Conservation (phyloP, 2,797 vertebrate species). For the Myripristis murdjan region DNA sequence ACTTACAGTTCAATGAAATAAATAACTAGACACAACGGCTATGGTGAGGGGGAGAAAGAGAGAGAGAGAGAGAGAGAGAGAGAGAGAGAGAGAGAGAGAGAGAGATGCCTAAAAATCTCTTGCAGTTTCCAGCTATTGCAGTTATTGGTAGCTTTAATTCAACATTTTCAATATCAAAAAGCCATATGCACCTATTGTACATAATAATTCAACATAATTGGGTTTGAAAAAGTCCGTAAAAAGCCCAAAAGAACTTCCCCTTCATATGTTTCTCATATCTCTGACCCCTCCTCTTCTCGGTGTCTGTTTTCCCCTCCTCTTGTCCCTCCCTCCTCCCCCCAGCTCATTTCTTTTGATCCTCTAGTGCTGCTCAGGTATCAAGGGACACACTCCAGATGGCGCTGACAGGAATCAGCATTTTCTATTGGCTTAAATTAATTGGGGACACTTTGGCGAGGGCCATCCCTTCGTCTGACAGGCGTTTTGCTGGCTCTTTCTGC, state of each 20-base stretch:
- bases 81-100: too few relatives aligned
- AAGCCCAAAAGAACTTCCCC: background rate
- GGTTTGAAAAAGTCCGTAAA: too few relatives aligned
- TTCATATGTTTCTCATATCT: background rate
- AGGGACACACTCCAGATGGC: conserved; percentile 73
- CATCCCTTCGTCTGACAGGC: conserved; percentile 66
- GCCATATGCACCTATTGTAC: too few relatives aligned
- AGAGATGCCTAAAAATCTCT: too few relatives aligned
- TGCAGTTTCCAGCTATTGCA: too few relatives aligned
- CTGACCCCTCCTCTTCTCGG: background rate
- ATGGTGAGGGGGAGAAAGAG: too few relatives aligned
- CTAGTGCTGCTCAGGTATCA: conserved; percentile 22
- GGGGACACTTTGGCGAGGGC: conserved; percentile 69
- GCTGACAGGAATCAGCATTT: conserved; percentile 72
- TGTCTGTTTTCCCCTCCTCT: background rate
- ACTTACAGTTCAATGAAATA: too few relatives aligned
- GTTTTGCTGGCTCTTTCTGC: conserved; percentile 71
- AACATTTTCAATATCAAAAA: too few relatives aligned
- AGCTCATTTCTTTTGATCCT: conserved; percentile 24
- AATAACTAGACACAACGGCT: too few relatives aligned
- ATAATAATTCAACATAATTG: too few relatives aligned
- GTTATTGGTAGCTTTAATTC: too few relatives aligned
- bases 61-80: too few relatives aligned
- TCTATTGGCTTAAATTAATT: conserved; percentile 78
- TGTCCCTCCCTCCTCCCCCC: background rate